phyloP scores from a whole-genome alignment of 2,113 vertebrate species.

The Charina bottae region DNA sequence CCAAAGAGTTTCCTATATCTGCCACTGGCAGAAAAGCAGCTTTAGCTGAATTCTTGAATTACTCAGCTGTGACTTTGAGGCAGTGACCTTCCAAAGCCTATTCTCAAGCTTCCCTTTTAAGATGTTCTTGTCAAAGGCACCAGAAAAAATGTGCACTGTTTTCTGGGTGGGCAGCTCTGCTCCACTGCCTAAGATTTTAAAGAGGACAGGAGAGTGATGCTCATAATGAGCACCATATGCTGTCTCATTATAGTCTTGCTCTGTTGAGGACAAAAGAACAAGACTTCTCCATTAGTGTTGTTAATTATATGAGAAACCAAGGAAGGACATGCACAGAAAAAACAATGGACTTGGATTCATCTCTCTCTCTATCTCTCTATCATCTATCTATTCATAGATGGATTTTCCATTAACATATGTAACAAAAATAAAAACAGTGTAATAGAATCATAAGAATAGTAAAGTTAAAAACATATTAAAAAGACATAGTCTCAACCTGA shows the following conservation, averaged over 20 bases:
- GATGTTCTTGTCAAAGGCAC: neutral
- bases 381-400: no score
- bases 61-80: neutral
- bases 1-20: neutral
- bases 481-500: no score
- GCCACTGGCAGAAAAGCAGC: neutral
- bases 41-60: neutral
- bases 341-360: neutral
- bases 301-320: neutral
- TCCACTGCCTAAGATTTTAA: neutral
- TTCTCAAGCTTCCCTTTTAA: neutral
- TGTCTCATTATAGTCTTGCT: neutral
- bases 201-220: neutral
- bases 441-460: no score
- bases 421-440: no score
- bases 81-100: neutral
- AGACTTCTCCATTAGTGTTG: neutral
- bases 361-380: no score
- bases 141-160: neutral
- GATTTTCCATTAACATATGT: no score
- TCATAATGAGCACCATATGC: neutral
- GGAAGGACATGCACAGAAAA: neutral
- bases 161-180: neutral
- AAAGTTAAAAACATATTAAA: no score
- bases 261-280: neutral